Evolutionary conservation across 1,140 invertebrate species (phyloP), one percentile per base, ranked within the genome.

Genomic region (Bombus waltoni): DNA sequence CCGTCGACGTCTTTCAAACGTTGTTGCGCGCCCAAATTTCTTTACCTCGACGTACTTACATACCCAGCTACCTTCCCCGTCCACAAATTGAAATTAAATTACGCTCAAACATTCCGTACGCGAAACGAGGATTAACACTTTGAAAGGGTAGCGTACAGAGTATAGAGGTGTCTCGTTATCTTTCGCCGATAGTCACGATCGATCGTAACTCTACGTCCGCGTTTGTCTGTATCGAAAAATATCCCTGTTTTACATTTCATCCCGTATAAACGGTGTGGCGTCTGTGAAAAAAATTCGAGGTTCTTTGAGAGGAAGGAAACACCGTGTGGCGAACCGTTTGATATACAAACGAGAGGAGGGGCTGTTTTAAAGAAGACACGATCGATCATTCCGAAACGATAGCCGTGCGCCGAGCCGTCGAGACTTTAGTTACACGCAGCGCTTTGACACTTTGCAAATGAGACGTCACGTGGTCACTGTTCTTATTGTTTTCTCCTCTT

Each of bases 401-500:
- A 65, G 25, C 28, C 40, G 8, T 15, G 28, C 28, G 28, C 32
- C 32, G 53, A 10, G 25, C 44, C 35, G 25, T 40, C 22, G 38
- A 73, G 68, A 71, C 75, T 72, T 71, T 71, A 62, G 66, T 35
- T 80, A 85, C 76, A 80, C 77, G 77, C 42, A 53, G 28, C 38
- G 44, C 78, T 73, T 81, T 68, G 84, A 85, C 78, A 85, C 47
- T 68, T 85, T 85, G 44, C 79, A 81, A 85, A 85, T 75, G 79
- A 85, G 79, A 81, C 38, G n/a, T 81, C 79, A 32, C 44, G 62
- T 22, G 84, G 84, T 81, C 59, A 66, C 25, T 44, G 2, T 66
- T 13, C 53, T 47, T 35, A 13, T 57, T 22, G 6, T 9, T 28
- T 28, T 42, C 25, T 8, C 11, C 42, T 57, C 35, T 28, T 25